Percentiles rank a stretch among this genome's conserved stretches.
Conservation (phyloP, 2,888 invertebrate genomes). For the Ormyrus pomaceus region DNA sequence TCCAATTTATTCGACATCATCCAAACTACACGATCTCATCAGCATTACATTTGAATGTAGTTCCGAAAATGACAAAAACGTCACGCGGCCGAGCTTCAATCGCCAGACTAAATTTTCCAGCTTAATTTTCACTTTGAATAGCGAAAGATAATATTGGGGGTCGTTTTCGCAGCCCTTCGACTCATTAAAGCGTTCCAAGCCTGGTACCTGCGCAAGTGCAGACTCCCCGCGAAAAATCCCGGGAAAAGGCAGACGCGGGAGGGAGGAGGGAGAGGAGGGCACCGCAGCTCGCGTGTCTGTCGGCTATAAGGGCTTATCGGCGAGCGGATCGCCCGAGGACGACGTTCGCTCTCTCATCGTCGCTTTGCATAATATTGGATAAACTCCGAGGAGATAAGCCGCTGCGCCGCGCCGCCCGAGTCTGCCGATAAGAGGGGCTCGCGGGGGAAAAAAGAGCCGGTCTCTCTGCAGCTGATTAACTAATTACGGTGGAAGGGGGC, state of each 20-base stretch:
- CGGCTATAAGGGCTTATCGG: constrained; percentile 50
- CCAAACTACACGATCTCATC: constrained; percentile 18
- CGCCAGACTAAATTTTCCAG: constrained; percentile 14
- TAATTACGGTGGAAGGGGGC: too few relatives aligned
- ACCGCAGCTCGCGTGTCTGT: constrained; percentile 42
- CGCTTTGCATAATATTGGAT: constrained; percentile 46
- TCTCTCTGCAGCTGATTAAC: too few relatives aligned
- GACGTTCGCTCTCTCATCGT: constrained; percentile 36
- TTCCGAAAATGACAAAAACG: constrained; percentile 19
- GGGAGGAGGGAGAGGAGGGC: background rate
- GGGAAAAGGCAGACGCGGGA: background rate
- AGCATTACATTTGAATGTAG: constrained; percentile 37
- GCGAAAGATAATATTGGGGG: background rate
- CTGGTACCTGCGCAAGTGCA: too few relatives aligned
- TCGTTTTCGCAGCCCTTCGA: too few relatives aligned
- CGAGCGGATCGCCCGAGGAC: constrained; percentile 36
- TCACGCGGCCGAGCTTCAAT: constrained; percentile 1
- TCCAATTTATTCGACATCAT: constrained; percentile 11
- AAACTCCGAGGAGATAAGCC: constrained; percentile 31
- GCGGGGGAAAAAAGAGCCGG: constrained; percentile 30
- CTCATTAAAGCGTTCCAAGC: too few relatives aligned
- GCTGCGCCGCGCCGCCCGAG: background rate
- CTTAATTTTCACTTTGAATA: constrained; percentile 23
- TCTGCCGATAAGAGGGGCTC: constrained; percentile 12
- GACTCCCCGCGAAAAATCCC: too few relatives aligned